A percentile compares a stretch with the other conserved stretches of the same genome.
phyloP scores from a whole-genome alignment of 2,888 invertebrate species.

The Meandrusa payeni region DNA sequence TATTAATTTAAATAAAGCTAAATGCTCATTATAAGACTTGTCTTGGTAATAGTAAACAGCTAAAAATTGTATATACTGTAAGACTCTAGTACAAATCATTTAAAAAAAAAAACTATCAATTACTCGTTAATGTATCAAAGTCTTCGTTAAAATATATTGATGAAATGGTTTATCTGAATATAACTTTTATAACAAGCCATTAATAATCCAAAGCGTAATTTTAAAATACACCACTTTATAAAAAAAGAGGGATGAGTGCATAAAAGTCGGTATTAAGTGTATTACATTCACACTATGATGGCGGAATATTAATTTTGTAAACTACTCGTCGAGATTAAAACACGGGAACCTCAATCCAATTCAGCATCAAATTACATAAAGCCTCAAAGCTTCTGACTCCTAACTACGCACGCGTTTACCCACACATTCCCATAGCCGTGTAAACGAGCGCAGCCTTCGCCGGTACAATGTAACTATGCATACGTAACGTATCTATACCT shows the following conservation, averaged over 20 bases:
- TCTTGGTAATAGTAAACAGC: too few species aligned
- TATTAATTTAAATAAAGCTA: too few species aligned
- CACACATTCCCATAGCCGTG: conserved; percentile 47
- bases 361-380: conserved; percentile 70
- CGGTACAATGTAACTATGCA: conserved; percentile 59
- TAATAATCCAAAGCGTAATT: conserved; percentile 15
- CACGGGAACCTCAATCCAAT: conserved; percentile 56
- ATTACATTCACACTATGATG: conserved; percentile 28
- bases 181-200: conserved; percentile 15
- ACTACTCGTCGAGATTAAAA: conserved; percentile 46
- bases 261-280: conserved; percentile 24
- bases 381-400: conserved; percentile 62
- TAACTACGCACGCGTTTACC: conserved; percentile 37
- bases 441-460: conserved; percentile 66
- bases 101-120: background rate
- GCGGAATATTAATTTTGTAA: conserved; percentile 44
- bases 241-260: conserved; percentile 17
- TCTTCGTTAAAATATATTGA: conserved; percentile 19
- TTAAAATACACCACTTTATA: conserved; percentile 16
- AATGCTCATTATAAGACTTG: too few species aligned
- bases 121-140: background rate
- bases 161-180: conserved; percentile 3
- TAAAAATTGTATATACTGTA: too few species aligned
- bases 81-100: too few species aligned
- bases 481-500: conserved; percentile 39